These are phyloP conservation scores for Scaptomyza reducta DNA, from an alignment of 2,888 invertebrate species.

Conservation along the genomic window DNA sequence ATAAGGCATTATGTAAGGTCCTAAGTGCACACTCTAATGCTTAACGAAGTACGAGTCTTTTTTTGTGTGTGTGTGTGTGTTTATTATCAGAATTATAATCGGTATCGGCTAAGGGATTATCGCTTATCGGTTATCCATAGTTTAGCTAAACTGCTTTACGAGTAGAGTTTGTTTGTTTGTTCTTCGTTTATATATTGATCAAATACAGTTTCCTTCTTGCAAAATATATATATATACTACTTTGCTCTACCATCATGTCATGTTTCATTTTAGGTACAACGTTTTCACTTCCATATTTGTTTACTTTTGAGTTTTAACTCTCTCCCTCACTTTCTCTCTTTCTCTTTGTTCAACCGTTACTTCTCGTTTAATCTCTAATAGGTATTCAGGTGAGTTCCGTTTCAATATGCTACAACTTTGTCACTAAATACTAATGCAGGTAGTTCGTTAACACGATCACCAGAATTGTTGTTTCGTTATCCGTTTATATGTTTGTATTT, in stretches of 20 bases:
- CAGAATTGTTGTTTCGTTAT: conserved; percentile 29
- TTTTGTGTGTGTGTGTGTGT: conserved; percentile 7
- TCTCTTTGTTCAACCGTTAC: conserved; percentile 15
- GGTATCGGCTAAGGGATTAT: conserved; percentile 8
- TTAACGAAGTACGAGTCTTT: conserved; percentile 49
- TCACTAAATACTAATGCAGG: conserved; percentile 74
- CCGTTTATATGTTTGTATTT: conserved; percentile 18
- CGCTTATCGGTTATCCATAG: conserved; percentile 13
- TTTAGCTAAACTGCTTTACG: conserved; percentile 14
- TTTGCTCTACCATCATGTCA: conserved; percentile 43
- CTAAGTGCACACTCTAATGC: conserved; percentile 31
- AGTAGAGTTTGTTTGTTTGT: conserved; percentile 2
- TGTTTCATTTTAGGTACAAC: conserved; percentile 67
- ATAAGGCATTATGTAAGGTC: conserved; percentile 51
- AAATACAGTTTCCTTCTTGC: conserved; percentile 19
- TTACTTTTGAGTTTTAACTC: conserved; percentile 37
- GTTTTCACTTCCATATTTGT: conserved; percentile 40
- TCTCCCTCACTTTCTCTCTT: neutral
- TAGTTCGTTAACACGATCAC: conserved; percentile 73
- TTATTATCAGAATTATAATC: conserved; percentile 13
- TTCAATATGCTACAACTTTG: conserved; percentile 31
- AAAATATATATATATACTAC: conserved; percentile 26
- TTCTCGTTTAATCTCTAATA: conserved; percentile 24
- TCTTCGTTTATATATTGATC: conserved; percentile 1
- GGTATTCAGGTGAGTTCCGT: conserved; percentile 52